Base-by-base conservation (phyloP, 2,797 vertebrate genomes). In the Gymnoscopelus braueri region DNA sequence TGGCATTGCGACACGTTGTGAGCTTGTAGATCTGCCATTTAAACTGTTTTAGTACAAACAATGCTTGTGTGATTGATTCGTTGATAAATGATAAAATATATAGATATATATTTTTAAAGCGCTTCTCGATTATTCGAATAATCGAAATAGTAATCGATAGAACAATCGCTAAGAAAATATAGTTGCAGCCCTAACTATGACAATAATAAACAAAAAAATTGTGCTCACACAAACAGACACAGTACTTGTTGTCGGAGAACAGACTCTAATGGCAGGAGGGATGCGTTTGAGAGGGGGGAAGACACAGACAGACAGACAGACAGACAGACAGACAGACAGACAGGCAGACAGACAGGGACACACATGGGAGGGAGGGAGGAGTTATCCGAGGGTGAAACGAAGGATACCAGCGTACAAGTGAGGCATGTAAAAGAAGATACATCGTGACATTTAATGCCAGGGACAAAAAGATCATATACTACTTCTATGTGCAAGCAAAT, bases 351-450 rank as follows among this genome's bases (percentile, higher is more conserved):
- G 78, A 83, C 78, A 66, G 67, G 84, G 75, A 84, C 74, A 63
- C 78, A 91, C 89, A 77, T 80, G 86, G 88, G 85, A 69, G 88
- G 88, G 89, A 74, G 84, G 83, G 87, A 86, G 81, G 87, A 67
- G 88, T 85, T 88, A 89, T 91, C 83, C 89, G 86, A 80, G 82
- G 88, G 91, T 92, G 91, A 82, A 90, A 91, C 85, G 87, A 88
- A 86, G 90, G 91, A 84, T 93, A 93, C 91, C 89, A 90, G 91
- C 80, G 77, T 86, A 91, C 90, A 92, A 87, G 91, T 91, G 91
- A 92, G 89, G 91, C 91, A 90, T 92, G 91, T 93, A 90, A 93
- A 90, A 90, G 90, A 91, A 92, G 91, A 93, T 88, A 93, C 87
- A 91, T 91, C 82, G 26, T 90, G 91, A 92, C 87, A 87, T 93